Base-by-base conservation (phyloP, 2,888 invertebrate genomes). In the Noctua fimbriata region DNA sequence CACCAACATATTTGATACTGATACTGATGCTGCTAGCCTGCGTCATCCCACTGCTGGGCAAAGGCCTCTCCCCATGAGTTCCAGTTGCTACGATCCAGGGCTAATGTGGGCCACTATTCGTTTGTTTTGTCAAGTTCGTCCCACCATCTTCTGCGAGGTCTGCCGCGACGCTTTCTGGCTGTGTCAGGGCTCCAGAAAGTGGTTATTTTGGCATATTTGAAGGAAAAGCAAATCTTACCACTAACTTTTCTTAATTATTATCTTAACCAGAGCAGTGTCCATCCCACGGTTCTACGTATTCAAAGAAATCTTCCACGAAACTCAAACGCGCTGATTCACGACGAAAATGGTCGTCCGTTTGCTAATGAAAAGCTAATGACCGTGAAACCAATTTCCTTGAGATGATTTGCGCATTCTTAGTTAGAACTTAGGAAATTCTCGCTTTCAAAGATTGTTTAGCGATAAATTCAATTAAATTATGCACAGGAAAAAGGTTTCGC, bases 351-450 rank as follows among this genome's bases (percentile, higher is more conserved):
- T 12, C 58, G 87, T 28, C 55, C 32, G 24, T 14, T 58, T 41
- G 18, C 18, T 71, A 71, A 76, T 83, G 67, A 83, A 86, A 86
- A 49, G 24, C 41, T 86, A 76, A 83, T 86, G 71, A 69, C 71
- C 69, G 63, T 21, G 49, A 9, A 49, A 58, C 6, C 49, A 65
- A 86, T 86, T 82, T 72, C 83, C 71, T 69, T 3, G 32, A 52
- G 28, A 69, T 76, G 87, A 83, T 77, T 83, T 83, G 71, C 77
- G 32, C 44, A 65, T 81, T 85, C 21, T 72, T 24, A n/a, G n/a
- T 49, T 44, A 65, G 32, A 70, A 66, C 49, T 81, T 80, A 32
- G 18, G 18, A 66, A 36, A 36, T 52, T 28, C 16, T 41, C 5
- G 28, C 16, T n/a, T 60, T 52, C 16, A 65, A 69, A 78, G 10